Base-by-base conservation (phyloP, 1,140 invertebrate species). In the Platyscapa corneri region DNA sequence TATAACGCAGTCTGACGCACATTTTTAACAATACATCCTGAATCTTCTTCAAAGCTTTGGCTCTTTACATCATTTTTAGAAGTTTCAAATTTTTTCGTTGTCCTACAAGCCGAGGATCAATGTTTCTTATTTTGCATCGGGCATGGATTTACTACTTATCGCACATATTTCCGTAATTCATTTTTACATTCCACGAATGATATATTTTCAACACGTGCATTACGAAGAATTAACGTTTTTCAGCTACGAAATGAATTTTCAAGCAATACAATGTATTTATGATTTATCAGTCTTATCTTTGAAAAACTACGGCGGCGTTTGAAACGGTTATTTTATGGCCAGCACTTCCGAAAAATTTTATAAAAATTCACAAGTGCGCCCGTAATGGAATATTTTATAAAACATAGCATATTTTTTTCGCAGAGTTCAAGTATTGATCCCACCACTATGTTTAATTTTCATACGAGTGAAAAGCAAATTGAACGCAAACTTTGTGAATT, bases 1-100 rank as follows among this genome's bases (percentile, higher is more conserved):
- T 46, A 76, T 64, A 83, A 64, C 34, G 72, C 53, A 83, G 53
- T 60, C 49, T 76, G 70, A 75, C 53, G 70, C 82, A 76, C 53
- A 83, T 60, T 75, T 82, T 83, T 76, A 34, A 23, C 53, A 60
- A 56, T 75, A 18, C 27, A 82, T 60, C 72, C 70, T 74, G 32
- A 16, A n/a, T 5, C 67, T 82, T 74, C 20, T 30, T 56, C 34
- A n/a, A 60, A 53, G 18, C 34, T 72, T 39, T 65, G 8, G 60
- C 46, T 49, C 46, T 56, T 39, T 60, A 39, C 74, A 74, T 82
- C 79, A 23, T 81, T 42, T 81, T 67, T 67, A 67, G 46, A 80
- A 46, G n/a, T 65, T 67, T 34, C 32, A 64, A 3, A 30, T 64
- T 30, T 64, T 64, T n/a, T 5, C n/a, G 18, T 18, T 53, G 16